Evolutionary conservation across 1,140 invertebrate species (phyloP).

Genomic region (Oreohelix idahoensis): DNA sequence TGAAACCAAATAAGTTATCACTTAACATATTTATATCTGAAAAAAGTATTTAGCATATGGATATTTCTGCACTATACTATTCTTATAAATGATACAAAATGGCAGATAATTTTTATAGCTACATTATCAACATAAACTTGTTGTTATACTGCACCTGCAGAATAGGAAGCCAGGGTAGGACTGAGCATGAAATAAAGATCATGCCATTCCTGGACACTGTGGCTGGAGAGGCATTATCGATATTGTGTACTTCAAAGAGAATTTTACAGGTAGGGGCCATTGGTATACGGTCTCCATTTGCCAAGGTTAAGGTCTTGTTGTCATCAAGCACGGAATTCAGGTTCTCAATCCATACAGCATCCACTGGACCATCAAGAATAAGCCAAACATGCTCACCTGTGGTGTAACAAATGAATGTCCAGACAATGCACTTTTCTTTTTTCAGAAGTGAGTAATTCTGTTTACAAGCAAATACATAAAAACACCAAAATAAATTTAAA

Average conservation of each 20-base stretch:
- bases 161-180: conserved; percentile 70
- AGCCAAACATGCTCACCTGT: conserved; percentile 74
- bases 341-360: conserved; percentile 74
- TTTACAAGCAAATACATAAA: no score
- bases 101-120: no score
- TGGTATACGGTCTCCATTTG: conserved; percentile 73
- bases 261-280: conserved; percentile 72
- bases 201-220: conserved; percentile 73
- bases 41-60: no score
- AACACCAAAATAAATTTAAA: no score
- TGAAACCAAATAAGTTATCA: no score
- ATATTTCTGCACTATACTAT: no score
- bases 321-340: conserved; percentile 73
- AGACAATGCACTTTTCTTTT: no score
- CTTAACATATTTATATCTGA: no score
- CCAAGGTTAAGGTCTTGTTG: conserved; percentile 72
- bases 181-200: conserved; percentile 72
- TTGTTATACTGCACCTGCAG: conserved; percentile 56
- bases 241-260: conserved; percentile 73
- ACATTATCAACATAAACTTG: no score
- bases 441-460: no score
- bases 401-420: not conserved
- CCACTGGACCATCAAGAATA: conserved; percentile 72
- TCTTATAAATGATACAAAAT: no score
- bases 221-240: conserved; percentile 73